Evolutionary conservation across 2,113 vertebrate genomes (phyloP).

Genomic region (Peromyscus maniculatus): DNA sequence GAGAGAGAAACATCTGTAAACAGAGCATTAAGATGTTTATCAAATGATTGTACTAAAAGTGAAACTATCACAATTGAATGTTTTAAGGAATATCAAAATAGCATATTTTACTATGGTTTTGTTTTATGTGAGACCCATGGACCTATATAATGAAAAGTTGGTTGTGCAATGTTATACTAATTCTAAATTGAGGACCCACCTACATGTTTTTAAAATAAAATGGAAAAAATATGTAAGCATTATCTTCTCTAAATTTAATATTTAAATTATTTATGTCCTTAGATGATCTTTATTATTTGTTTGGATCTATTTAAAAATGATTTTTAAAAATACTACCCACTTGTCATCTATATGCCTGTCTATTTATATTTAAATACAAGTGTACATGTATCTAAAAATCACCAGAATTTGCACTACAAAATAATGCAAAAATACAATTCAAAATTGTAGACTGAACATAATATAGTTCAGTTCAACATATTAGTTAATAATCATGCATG

Average conservation of each 20-base stretch:
- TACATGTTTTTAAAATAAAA: background rate
- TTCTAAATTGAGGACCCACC: background rate
- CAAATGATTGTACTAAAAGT: background rate
- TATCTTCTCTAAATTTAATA: background rate
- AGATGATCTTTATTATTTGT: background rate
- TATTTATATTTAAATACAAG: background rate
- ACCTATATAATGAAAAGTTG: background rate
- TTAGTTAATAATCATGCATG: background rate
- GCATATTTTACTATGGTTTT: background rate
- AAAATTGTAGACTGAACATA: background rate
- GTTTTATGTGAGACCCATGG: background rate
- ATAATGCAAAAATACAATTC: background rate
- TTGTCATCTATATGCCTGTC: background rate
- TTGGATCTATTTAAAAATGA: background rate
- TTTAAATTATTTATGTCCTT: background rate
- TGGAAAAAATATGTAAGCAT: background rate
- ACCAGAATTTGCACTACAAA: background rate
- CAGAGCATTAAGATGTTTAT: background rate
- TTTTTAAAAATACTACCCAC: background rate
- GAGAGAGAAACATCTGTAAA: background rate
- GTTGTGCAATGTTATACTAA: background rate
- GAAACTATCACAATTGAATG: background rate
- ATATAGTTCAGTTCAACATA: background rate
- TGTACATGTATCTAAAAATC: background rate
- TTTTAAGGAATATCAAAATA: background rate